Percentiles rank a stretch among this genome's conserved stretches.
These are phyloP conservation scores for Euphydryas editha DNA, from an alignment of 2,888 invertebrate genomes.

Conservation along the genomic window DNA sequence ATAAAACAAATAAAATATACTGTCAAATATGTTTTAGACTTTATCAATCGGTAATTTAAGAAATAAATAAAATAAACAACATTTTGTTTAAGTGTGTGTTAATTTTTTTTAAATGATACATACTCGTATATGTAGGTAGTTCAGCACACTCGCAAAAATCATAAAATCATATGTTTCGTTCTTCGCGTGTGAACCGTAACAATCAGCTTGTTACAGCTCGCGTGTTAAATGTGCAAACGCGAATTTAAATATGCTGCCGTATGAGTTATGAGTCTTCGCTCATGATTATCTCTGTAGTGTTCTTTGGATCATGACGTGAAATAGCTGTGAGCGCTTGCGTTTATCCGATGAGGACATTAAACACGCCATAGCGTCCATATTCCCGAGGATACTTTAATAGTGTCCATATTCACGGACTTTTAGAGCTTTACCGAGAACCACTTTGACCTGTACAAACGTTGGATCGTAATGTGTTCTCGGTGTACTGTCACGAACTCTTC, in stretches of 20 bases:
- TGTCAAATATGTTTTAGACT: too few species aligned
- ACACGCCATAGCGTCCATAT: conserved; percentile 32
- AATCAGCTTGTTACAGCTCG: conserved; percentile 59
- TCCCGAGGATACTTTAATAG: conserved; percentile 26
- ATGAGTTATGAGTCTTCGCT: conserved; percentile 59
- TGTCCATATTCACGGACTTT: conserved; percentile 32
- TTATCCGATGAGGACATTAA: conserved; percentile 38
- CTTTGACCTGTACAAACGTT: conserved; percentile 37
- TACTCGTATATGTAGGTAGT: conserved; percentile 26
- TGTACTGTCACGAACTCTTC: conserved; percentile 42
- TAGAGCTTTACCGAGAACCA: conserved; percentile 29
- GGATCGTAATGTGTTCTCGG: conserved; percentile 38
- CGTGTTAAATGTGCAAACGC: conserved; percentile 63
- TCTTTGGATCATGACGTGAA: conserved; percentile 46
- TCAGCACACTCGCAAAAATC: conserved; percentile 30
- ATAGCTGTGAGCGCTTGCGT: conserved; percentile 37
- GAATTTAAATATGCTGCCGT: conserved; percentile 58
- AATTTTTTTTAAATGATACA: conserved; percentile 26
- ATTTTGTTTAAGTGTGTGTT: neutral
- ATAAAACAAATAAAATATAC: too few species aligned
- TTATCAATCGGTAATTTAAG: too few species aligned
- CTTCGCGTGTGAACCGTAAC: conserved; percentile 61
- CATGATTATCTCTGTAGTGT: conserved; percentile 61
- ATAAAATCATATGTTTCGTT: conserved; percentile 45
- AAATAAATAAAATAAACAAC: neutral